A percentile compares a stretch with the other conserved stretches of the same genome.
These are phyloP conservation scores for Xestia ashworthii DNA, from an alignment of 2,888 invertebrate species.

Conservation along the genomic window DNA sequence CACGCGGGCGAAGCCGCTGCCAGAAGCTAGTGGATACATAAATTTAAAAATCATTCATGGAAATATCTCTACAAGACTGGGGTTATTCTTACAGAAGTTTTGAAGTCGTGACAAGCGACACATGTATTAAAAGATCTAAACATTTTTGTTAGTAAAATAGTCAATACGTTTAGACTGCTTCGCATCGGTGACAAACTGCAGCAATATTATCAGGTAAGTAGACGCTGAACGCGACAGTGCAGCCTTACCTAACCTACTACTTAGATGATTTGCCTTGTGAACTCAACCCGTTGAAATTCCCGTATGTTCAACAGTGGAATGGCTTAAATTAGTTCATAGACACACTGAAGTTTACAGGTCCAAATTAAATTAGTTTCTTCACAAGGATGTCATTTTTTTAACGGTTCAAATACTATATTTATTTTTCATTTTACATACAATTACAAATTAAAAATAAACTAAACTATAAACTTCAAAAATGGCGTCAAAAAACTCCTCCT, in stretches of 20 bases:
- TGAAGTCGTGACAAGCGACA: not conserved
- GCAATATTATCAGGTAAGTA: constrained; percentile 78
- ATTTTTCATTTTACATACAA: no score
- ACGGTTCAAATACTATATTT: no score
- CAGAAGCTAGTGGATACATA: no score
- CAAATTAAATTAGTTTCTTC: no score
- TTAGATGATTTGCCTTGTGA: no score
- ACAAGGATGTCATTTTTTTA: no score
- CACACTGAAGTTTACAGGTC: not conserved
- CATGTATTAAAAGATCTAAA: not conserved
- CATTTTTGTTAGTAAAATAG: not conserved
- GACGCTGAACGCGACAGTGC: constrained; percentile 72
- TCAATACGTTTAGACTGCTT: constrained; percentile 19
- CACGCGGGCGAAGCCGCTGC: no score
- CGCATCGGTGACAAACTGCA: constrained; percentile 75
- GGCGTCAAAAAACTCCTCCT: no score
- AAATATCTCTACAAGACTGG: not conserved
- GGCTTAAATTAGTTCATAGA: not conserved
- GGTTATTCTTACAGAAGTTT: not conserved
- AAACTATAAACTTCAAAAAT: no score
- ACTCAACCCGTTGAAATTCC: not conserved
- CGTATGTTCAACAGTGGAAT: not conserved
- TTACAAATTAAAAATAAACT: no score
- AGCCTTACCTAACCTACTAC: no score
- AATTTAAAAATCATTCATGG: no score